Evolutionary conservation across 2,888 invertebrate species (phyloP), one percentile per base, ranked within the genome.

Genomic region (Tetropium fuscum): DNA sequence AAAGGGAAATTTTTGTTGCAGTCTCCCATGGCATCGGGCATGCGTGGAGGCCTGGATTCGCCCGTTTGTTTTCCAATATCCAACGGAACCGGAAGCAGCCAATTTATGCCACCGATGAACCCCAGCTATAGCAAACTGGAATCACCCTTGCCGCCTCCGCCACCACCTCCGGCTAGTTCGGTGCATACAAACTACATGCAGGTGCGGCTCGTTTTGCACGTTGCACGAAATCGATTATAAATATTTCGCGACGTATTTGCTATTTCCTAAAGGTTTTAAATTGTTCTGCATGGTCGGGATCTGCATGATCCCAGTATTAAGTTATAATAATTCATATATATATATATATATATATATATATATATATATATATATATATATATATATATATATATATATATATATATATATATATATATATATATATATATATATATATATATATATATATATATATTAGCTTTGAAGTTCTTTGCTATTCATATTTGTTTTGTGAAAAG

Each of bases 31-130:
- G 69, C 68, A 16, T 27, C 55, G 11, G 67, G 71, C 34, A 75
- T 77, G 74, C 70, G 74, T 34, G 58, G 69, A 22, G 62, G 68
- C 43, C 64, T 77, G 57, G 76, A 74, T 16, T 64, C 74, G 25
- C 71, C 78, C n/a, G 69, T 76, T 49, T 79, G 78, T 66, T 79
- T 76, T 69, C 72, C 75, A 36, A 71, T 76, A 55, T 64, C 72
- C 32, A 61, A 64, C 41, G 63, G 68, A 53, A 43, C 63, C 18
- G 71, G 69, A 56, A 72, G 63, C 67, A 69, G 70, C 49, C 76
- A 75, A 68, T 78, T 75, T 65, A 72, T 78, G 72, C 68, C 72
- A 55, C 71, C 75, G 41, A 74, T 76, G 67, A 73, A 70, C 60
- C 60, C 67, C 57, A 65, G 68, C 60, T 74, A 76, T 66, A 66